Percentiles rank a stretch among this genome's conserved stretches.
Conservation (phyloP, 2,113 vertebrate genomes). For the Aphelocoma coerulescens region DNA sequence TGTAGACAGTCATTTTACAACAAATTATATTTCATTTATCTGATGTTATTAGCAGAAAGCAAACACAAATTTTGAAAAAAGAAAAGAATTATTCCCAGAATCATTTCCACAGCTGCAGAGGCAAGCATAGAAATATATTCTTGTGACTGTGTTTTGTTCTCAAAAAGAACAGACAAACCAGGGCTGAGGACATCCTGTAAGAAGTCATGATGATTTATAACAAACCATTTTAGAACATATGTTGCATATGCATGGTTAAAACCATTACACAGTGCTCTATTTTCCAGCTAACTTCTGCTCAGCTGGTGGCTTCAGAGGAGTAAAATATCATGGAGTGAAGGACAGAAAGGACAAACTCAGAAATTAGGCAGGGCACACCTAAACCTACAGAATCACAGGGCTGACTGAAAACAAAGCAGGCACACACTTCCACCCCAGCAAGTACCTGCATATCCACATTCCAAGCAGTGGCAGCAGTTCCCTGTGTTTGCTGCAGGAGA, state of each 20-base stretch:
- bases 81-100: not conserved
- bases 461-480: not conserved
- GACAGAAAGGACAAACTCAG: not conserved
- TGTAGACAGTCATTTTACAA: not conserved
- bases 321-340: not conserved
- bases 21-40: not conserved
- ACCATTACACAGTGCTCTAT: not conserved
- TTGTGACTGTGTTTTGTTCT: not conserved
- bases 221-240: slow-evolving; percentile 20
- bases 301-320: not conserved
- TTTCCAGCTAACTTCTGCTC: not conserved
- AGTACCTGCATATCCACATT: not conserved
- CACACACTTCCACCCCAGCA: not conserved
- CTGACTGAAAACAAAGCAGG: not conserved
- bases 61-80: not conserved
- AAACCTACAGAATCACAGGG: not conserved
- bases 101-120: not conserved
- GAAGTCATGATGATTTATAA: slow-evolving; percentile 45
- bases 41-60: not conserved
- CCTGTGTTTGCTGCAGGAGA: not conserved
- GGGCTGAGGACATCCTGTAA: slow-evolving; percentile 20
- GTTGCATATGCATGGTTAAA: not conserved
- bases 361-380: not conserved
- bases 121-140: not conserved
- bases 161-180: not conserved